Evolutionary conservation across 2,888 invertebrate genomes (phyloP).

Genomic region (Horisme vitalbata): DNA sequence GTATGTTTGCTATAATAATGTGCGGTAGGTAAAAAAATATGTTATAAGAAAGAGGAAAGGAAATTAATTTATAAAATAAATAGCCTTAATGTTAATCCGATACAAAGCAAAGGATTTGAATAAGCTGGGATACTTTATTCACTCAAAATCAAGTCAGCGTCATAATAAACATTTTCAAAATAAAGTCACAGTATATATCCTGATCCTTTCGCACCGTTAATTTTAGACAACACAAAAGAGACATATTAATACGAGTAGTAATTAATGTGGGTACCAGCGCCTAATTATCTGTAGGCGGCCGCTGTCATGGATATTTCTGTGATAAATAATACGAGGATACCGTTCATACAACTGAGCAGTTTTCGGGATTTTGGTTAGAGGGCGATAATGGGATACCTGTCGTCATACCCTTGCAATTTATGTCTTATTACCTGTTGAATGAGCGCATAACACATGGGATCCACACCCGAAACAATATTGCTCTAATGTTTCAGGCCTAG

Average conservation of each 20-base stretch:
- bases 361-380: constrained; percentile 57
- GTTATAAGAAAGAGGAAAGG: too few relatives aligned
- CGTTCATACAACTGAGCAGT: constrained; percentile 55
- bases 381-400: constrained; percentile 62
- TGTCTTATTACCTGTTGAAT: constrained; percentile 59
- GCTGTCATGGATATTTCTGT: constrained; percentile 55
- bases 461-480: constrained; percentile 22
- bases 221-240: constrained; percentile 32
- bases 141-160: too few relatives aligned
- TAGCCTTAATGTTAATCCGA: too few relatives aligned
- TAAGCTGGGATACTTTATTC: too few relatives aligned
- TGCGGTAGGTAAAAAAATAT: too few relatives aligned
- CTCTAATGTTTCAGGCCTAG: constrained; percentile 5
- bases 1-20: too few relatives aligned
- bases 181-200: constrained; percentile 8
- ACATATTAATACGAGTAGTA: constrained; percentile 31
- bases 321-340: constrained; percentile 55
- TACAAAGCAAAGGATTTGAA: too few relatives aligned
- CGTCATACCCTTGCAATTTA: constrained; percentile 53
- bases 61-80: too few relatives aligned
- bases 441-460: constrained; percentile 34
- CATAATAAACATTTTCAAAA: constrained; percentile 14
- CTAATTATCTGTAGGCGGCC: constrained; percentile 50
- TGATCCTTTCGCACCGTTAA: constrained; percentile 23
- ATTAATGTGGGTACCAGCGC: constrained; percentile 32